Conservation (phyloP, 2,113 vertebrate genomes). For the Dromaius novaehollandiae region DNA sequence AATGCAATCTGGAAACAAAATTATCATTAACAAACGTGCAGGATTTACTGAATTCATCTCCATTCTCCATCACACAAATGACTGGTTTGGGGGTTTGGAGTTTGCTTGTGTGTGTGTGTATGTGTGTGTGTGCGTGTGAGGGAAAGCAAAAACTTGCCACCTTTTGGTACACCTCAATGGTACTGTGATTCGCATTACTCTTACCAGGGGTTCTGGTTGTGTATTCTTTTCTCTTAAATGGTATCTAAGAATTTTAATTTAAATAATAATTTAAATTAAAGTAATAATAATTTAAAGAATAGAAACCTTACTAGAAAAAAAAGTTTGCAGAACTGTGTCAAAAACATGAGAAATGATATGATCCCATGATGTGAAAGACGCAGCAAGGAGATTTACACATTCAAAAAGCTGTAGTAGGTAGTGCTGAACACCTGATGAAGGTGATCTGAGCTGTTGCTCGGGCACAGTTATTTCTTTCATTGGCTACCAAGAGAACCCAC, state of each 20-base stretch:
- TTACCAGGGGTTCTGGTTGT: not conserved
- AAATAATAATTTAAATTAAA: not conserved
- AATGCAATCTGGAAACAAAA: conserved; percentile 10
- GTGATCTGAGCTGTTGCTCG: not conserved
- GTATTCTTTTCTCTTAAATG: not conserved
- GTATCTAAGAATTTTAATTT: not conserved
- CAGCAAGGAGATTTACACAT: not conserved
- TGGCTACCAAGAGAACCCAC: not conserved
- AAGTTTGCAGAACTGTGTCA: not conserved
- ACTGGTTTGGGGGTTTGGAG: not conserved
- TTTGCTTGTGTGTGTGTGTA: not conserved
- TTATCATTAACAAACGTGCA: not conserved
- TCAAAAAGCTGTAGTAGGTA: not conserved
- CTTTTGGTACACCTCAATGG: not conserved
- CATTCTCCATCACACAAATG: not conserved
- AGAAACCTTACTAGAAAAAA: not conserved
- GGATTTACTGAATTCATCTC: not conserved
- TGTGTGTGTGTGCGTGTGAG: no score
- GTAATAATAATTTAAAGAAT: not conserved
- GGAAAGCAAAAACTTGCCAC: not conserved
- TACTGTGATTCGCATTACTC: not conserved
- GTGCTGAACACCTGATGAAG: not conserved
- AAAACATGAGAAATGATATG: not conserved
- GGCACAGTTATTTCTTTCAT: not conserved
- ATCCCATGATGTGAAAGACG: not conserved